Evolutionary conservation across 2,888 invertebrate genomes (phyloP).

Genomic region (Platycnemis pennipes): DNA sequence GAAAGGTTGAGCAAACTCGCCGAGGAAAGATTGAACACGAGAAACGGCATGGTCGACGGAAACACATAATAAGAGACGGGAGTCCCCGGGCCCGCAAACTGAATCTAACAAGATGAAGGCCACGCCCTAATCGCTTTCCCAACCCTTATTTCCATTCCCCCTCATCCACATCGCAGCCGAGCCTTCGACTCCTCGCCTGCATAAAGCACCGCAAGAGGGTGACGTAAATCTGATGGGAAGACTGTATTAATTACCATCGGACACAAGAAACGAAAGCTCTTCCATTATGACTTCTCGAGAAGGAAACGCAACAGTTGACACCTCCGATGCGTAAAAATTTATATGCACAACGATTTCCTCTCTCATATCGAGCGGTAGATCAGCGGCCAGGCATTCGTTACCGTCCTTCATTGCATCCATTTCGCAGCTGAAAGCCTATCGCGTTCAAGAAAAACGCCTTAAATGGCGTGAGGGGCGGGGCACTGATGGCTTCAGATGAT

Average conservation of each 20-base stretch:
- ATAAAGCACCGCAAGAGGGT: not conserved
- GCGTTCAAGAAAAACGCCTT: conserved; percentile 9
- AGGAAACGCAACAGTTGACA: not conserved
- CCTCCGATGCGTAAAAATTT: not conserved
- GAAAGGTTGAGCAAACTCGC: conserved; percentile 9
- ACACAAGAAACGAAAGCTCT: not conserved
- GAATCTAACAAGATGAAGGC: conserved; percentile 37
- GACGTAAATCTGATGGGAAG: conserved; percentile 32
- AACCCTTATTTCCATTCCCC: not conserved
- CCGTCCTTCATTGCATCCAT: not conserved
- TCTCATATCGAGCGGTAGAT: not conserved
- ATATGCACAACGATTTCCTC: not conserved
- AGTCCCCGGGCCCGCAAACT: not conserved
- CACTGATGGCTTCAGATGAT: conserved; percentile 39
- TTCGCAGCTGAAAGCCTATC: not conserved
- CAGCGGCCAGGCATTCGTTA: conserved; percentile 12
- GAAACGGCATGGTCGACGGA: conserved; percentile 16
- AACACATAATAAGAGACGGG: not conserved
- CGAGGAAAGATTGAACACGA: conserved; percentile 33
- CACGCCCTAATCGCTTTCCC: conserved; percentile 48
- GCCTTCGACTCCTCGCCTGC: not conserved
- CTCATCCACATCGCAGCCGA: not conserved
- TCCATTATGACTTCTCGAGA: not conserved
- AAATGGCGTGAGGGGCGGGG: conserved; percentile 40
- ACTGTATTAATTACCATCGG: not conserved